Conservation (phyloP, 2,888 invertebrate species). For the Zelleria hepariella region DNA sequence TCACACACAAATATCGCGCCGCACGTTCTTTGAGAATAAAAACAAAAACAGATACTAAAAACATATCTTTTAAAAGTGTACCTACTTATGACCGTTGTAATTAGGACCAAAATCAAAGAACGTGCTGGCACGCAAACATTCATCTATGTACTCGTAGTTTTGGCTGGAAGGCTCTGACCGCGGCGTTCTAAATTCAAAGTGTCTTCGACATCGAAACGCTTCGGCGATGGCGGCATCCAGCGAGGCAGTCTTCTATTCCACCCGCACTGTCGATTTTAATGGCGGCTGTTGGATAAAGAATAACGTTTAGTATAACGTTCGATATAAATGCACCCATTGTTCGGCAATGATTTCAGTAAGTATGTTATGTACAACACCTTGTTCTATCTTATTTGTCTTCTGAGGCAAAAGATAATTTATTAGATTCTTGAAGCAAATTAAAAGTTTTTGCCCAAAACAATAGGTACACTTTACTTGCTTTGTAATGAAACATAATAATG, state of each 20-base stretch:
- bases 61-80: not conserved
- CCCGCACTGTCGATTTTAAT: slow-evolving; percentile 46
- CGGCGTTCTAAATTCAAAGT: slow-evolving; percentile 6
- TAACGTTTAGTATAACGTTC: not conserved
- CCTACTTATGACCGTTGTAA: not conserved
- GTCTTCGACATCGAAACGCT: not conserved
- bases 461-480: no score
- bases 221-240: slow-evolving; percentile 5
- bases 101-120: not conserved
- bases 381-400: no score
- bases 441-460: not conserved
- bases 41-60: not conserved
- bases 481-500: not conserved
- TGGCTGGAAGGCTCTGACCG: slow-evolving; percentile 4
- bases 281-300: slow-evolving; percentile 56
- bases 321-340: not conserved
- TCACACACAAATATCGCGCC: slow-evolving; percentile 29
- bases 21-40: not conserved
- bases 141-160: slow-evolving; percentile 4
- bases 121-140: not conserved
- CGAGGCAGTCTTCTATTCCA: slow-evolving; percentile 40
- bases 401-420: no score
- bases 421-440: not conserved
- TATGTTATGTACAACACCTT: no score
- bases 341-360: no score